Conservation (phyloP, 2,797 vertebrate species). For the Enteromius afrohamiltoni region DNA sequence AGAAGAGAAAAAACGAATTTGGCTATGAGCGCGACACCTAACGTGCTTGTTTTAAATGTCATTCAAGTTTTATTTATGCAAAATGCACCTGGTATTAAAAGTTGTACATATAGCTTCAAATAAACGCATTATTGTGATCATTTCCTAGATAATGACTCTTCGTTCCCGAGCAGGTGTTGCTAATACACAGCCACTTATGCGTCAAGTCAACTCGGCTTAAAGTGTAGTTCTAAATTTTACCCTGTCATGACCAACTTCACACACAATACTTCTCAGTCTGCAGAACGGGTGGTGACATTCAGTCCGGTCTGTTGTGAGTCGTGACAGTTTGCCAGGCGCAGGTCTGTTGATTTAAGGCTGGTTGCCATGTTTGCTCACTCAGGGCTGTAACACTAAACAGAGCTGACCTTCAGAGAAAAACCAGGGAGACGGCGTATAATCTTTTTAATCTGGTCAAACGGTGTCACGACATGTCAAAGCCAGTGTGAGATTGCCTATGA, state of each 20-base stretch:
- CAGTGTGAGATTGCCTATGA: slow-evolving; percentile 53
- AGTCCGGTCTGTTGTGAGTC: slow-evolving; percentile 24
- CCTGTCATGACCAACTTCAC: slow-evolving; percentile 29
- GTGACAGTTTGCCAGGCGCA: slow-evolving; percentile 37
- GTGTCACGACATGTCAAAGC: slow-evolving; percentile 54
- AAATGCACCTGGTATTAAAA: neutral
- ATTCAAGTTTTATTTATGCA: slow-evolving; percentile 20
- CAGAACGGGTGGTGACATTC: slow-evolving; percentile 38
- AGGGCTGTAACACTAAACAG: slow-evolving; percentile 53
- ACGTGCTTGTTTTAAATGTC: neutral
- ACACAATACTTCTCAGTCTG: slow-evolving; percentile 11
- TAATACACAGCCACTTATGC: neutral
- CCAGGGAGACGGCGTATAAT: slow-evolving; percentile 48
- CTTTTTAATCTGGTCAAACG: slow-evolving; percentile 59
- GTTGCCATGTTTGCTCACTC: slow-evolving; percentile 51
- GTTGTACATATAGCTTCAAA: neutral
- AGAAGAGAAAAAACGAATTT: slow-evolving; percentile 53
- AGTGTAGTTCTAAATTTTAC: neutral
- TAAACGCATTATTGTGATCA: slow-evolving; percentile 18
- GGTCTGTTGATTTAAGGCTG: slow-evolving; percentile 37
- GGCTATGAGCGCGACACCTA: slow-evolving; percentile 42
- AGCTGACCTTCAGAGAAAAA: slow-evolving; percentile 59
- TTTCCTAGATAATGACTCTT: neutral
- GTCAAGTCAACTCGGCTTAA: slow-evolving; percentile 14
- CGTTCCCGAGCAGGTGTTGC: slow-evolving; percentile 13